These are phyloP conservation scores for Rhyzopertha dominica DNA, from an alignment of 1,140 invertebrate species.

Conservation along the genomic window DNA sequence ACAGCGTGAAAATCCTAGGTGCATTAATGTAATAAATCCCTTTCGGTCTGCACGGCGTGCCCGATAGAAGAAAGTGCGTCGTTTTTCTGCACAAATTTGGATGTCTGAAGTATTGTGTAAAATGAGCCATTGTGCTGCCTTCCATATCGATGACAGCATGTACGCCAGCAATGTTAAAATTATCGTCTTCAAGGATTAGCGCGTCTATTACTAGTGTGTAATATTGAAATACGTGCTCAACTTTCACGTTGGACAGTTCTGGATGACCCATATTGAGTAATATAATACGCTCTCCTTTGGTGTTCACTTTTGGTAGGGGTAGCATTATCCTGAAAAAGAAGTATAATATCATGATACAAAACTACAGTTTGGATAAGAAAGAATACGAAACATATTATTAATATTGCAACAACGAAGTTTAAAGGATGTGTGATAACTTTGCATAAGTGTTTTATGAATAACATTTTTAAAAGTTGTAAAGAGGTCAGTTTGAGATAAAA, in stretches of 20 bases:
- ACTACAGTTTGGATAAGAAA: too few relatives aligned
- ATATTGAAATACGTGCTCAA: too few relatives aligned
- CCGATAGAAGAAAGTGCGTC: constrained; percentile 1
- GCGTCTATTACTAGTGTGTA: too few relatives aligned
- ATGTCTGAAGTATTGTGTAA: neutral
- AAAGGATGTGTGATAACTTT: too few relatives aligned
- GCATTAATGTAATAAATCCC: neutral
- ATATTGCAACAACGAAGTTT: too few relatives aligned
- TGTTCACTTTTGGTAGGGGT: constrained; percentile 22
- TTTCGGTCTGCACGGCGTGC: constrained; percentile 1
- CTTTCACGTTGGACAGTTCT: too few relatives aligned
- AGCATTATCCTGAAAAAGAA: neutral
- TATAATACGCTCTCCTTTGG: constrained; percentile 46
- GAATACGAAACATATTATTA: constrained; percentile 10
- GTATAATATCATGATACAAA: too few relatives aligned
- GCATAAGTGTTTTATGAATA: too few relatives aligned
- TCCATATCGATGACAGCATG: neutral
- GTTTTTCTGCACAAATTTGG: constrained; percentile 1
- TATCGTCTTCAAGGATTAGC: constrained; percentile 47
- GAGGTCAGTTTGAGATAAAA: too few relatives aligned
- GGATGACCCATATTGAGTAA: too few relatives aligned
- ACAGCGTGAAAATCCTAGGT: neutral
- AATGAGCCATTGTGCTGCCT: neutral
- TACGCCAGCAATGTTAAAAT: constrained; percentile 22
- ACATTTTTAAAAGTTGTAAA: too few relatives aligned